Evolutionary conservation across 2,113 vertebrate genomes (phyloP).

Genomic region (Ariopsis seemanni): DNA sequence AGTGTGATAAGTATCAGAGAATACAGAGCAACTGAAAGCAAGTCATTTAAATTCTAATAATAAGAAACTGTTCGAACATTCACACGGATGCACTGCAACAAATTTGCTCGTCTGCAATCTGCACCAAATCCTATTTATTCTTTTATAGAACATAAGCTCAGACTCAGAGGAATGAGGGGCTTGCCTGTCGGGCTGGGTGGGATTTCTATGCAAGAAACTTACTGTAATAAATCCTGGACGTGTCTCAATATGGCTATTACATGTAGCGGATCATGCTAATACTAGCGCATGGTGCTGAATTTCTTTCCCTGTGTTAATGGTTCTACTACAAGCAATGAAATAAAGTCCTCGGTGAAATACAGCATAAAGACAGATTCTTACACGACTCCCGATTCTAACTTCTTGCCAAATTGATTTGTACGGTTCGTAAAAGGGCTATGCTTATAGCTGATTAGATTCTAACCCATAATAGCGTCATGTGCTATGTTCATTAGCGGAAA

Average conservation of each 20-base stretch:
- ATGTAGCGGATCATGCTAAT: background rate
- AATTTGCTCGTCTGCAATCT: slow-evolving; percentile 72
- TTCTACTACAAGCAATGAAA: background rate
- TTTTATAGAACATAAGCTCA: slow-evolving; percentile 72
- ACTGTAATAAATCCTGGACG: background rate
- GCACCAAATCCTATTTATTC: slow-evolving; percentile 79
- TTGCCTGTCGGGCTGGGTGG: slow-evolving; percentile 68
- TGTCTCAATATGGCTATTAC: background rate
- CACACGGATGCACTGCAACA: slow-evolving; percentile 73
- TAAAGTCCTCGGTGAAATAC: background rate
- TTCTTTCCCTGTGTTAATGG: background rate
- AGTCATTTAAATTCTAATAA: slow-evolving; percentile 81
- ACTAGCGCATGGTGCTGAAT: background rate
- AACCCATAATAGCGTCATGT: slow-evolving; percentile 68
- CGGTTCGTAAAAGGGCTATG: slow-evolving; percentile 68
- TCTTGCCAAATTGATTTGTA: slow-evolving; percentile 76
- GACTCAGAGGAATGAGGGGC: slow-evolving; percentile 66
- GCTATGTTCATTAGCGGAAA: slow-evolving; percentile 73
- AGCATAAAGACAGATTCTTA: slow-evolving; percentile 5
- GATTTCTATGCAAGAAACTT: slow-evolving; percentile 29
- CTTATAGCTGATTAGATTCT: slow-evolving; percentile 75
- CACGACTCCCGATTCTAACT: slow-evolving; percentile 54
- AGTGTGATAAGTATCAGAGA: slow-evolving; percentile 78
- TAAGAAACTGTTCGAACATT: slow-evolving; percentile 79
- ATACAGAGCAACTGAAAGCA: slow-evolving; percentile 77